Evolutionary conservation across 2,797 vertebrate species (phyloP), one percentile per base, ranked within the genome.

Genomic region (Etheostoma nigrum): DNA sequence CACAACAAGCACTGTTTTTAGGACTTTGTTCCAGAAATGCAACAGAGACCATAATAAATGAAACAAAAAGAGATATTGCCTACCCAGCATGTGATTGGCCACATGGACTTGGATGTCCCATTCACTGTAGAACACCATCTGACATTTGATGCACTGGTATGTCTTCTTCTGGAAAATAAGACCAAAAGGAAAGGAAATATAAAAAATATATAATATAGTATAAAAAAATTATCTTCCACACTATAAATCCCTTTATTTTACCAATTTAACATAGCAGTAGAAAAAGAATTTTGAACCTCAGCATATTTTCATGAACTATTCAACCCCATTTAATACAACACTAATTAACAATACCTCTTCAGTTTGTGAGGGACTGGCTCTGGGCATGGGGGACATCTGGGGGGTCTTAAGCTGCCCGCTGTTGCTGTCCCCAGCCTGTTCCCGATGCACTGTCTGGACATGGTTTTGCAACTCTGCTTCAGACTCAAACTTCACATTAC

Each of bases 61-160:
- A 73, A 74, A 74, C 47, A 76, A 68, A 81, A 82, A 81, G 40
- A 70, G 69, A 42, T 68, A 36, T 83, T 13, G 93, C 98, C 97
- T 97, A 99, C 98, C 98, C 91, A 99, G 98, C 98, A 99, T 99
- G 95, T 99, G 98, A 91, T 99, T 99, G 92, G 98, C 98, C 93
- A 99, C 98, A 82, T 99, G 98, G 91, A 99, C 98, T 90, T 99
- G 98, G 92, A 99, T 99, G 95, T 99, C 98, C 98, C 98, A 99
- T 94, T 99, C 98, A 82, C 98, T 99, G 96, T 99, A 98, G 96
- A 99, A 99, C 86, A 99, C 98, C 98, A 99, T 99, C 96, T 99
- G 98, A 96, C 98, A 99, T 95, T 99, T 99, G 96, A 99, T 99
- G 96, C 98, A 99, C 92, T 99, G 98, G 94, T 99, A 99, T 49